phyloP scores from a whole-genome alignment of 2,888 invertebrate species.

The Cephus pulcher region DNA sequence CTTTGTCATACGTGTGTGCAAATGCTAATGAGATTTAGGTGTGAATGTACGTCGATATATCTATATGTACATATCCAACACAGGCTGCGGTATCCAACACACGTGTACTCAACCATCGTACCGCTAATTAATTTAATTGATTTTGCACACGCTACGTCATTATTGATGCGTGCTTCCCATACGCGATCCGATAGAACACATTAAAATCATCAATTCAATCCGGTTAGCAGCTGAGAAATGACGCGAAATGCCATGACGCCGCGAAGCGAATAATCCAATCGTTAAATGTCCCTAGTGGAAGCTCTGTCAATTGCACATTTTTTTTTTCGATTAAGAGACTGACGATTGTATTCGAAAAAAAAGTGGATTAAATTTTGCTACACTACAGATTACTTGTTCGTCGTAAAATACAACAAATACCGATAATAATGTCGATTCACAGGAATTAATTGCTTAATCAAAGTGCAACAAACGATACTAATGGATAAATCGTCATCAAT shows the following conservation, averaged over 20 bases:
- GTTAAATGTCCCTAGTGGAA: neutral
- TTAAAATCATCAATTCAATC: slow-evolving; percentile 55
- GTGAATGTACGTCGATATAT: neutral
- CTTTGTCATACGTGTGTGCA: neutral
- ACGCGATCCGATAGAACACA: slow-evolving; percentile 34
- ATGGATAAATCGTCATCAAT: neutral
- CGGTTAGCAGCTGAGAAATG: slow-evolving; percentile 45
- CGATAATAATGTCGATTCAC: neutral
- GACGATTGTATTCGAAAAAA: neutral
- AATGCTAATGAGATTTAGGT: too few relatives aligned
- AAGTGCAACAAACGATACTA: neutral
- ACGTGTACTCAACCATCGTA: slow-evolving; percentile 25
- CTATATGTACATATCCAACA: neutral
- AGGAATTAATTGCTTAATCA: neutral
- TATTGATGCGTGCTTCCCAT: slow-evolving; percentile 43
- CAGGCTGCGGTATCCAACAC: neutral
- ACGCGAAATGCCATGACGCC: slow-evolving; percentile 44
- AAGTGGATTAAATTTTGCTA: neutral
- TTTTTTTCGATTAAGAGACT: neutral
- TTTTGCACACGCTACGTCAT: slow-evolving; percentile 50
- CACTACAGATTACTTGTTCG: neutral
- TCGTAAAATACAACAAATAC: neutral
- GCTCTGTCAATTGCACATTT: neutral
- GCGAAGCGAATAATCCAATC: slow-evolving; percentile 4
- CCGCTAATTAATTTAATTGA: slow-evolving; percentile 57